Conservation (phyloP, 2,797 vertebrate species). For the Melanotaenia nigrans region DNA sequence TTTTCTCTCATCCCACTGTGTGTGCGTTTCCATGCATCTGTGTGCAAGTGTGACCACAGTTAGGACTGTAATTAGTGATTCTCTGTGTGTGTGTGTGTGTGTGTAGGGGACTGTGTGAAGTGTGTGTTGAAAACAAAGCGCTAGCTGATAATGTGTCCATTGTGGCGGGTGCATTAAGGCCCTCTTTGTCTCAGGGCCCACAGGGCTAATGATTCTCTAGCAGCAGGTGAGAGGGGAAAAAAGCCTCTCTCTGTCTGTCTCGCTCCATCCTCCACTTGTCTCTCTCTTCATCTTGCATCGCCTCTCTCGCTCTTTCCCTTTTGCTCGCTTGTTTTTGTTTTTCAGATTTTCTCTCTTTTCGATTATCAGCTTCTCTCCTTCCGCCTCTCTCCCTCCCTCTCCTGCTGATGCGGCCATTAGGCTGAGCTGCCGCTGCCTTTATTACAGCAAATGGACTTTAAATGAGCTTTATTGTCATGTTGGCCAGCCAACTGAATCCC, state of each 20-base stretch:
- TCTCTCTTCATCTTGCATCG: conserved; percentile 66
- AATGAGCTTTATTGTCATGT: conserved; percentile 93
- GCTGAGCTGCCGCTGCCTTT: conserved; percentile 87
- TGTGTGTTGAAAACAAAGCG: conserved; percentile 90
- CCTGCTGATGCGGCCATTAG: conserved; percentile 95
- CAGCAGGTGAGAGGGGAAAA: conserved; percentile 96
- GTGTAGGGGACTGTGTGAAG: conserved; percentile 72
- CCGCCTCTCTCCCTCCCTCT: conserved; percentile 78
- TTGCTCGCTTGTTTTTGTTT: conserved; percentile 75
- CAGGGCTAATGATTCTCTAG: conserved; percentile 98
- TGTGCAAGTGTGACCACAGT: conserved; percentile 51
- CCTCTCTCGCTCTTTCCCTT: conserved; percentile 63
- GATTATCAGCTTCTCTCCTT: conserved; percentile 72
- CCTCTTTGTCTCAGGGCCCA: conserved; percentile 93
- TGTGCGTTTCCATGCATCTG: conserved; percentile 30
- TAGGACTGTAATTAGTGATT: conserved; percentile 68
- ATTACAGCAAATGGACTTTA: conserved; percentile 97
- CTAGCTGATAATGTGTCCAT: conserved; percentile 91
- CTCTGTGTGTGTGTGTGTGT: conserved; percentile 50
- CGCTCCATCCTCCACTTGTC: conserved; percentile 66
- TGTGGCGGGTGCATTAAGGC: conserved; percentile 92
- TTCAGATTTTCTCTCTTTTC: conserved; percentile 74
- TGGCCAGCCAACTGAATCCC: conserved; percentile 88
- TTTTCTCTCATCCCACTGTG: conserved; percentile 47
- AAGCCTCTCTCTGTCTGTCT: conserved; percentile 74